phyloP scores from a whole-genome alignment of 2,113 vertebrate genomes.

The Pluvianellus socialis region DNA sequence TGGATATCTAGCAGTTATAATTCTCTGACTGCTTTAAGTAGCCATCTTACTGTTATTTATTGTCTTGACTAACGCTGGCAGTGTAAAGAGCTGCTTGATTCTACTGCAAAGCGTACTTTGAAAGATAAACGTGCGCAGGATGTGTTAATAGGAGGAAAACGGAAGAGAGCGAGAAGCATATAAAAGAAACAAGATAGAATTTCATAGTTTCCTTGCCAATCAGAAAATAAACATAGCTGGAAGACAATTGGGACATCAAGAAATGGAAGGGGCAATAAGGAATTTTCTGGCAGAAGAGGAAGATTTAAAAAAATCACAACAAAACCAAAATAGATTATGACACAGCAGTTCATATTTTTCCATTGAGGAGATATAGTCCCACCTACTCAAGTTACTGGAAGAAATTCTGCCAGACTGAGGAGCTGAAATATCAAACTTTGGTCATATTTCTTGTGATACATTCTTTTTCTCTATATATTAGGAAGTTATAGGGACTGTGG shows the following conservation, averaged over 20 bases:
- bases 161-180: background rate
- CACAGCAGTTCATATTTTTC: constrained; percentile 32
- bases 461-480: background rate
- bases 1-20: background rate
- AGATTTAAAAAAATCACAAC: background rate
- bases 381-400: constrained; percentile 33
- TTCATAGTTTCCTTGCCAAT: constrained; percentile 10
- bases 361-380: constrained; percentile 22
- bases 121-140: background rate
- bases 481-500: background rate
- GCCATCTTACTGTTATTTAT: background rate
- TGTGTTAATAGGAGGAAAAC: background rate
- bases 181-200: background rate
- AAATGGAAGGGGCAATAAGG: constrained; percentile 18
- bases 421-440: background rate
- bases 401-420: background rate
- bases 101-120: background rate
- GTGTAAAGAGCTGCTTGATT: background rate
- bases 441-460: background rate
- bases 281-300: constrained; percentile 18
- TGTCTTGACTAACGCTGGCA: background rate
- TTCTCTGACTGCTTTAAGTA: background rate
- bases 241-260: constrained; percentile 2
- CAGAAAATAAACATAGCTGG: constrained; percentile 26
- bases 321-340: constrained; percentile 36